Evolutionary conservation across 2,888 invertebrate genomes (phyloP), one percentile per base, ranked within the genome.

Genomic region (Capitulum mitella): DNA sequence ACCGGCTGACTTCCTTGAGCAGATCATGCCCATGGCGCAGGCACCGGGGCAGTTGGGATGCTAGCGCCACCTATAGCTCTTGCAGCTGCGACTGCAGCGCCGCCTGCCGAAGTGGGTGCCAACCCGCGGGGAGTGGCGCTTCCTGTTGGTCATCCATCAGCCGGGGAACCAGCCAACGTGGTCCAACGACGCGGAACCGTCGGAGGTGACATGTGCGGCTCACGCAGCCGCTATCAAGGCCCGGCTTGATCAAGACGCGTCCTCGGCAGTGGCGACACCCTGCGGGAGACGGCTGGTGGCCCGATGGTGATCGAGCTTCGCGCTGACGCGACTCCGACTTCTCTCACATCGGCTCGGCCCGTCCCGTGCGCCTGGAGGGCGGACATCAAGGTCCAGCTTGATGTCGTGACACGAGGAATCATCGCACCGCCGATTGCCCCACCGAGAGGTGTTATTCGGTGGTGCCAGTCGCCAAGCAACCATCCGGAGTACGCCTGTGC

Each of bases 311-410:
- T 51, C 12, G 48, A 78, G 51, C 78, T 78, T 14, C 48, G 22
- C 3, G 46, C 3, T 10, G 78, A 78, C 40, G 74, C 74, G 14
- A 32, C n/a, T 48, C 74, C 78, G 12, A 74, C n/a, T 48, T 32
- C 74, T 19, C 32, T 48, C 10, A 74, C 74, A 26, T 51, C 78
- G 19, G 43, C 32, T 51, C 40, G 29, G 26, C 29, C 78, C 8
- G 76, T 64, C 19, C 79, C 77, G 8, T 77, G 51, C 77, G 74
- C 54, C 79, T 77, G 79, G n/a, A n/a, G n/a, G n/a, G n/a, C n/a
- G n/a, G n/a, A n/a, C 5, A 75, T 79, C 12, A 75, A 75, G 78
- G 77, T 22, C 14, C 79, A 78, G 74, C 78, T 78, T 26, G 79
- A 79, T 34, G 79, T 58, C 12, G 34, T 5, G 5, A 46, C 29